Percentiles rank a stretch among this genome's conserved stretches.
These are phyloP conservation scores for Eurois occulta DNA, from an alignment of 2,888 invertebrate genomes.

Conservation along the genomic window DNA sequence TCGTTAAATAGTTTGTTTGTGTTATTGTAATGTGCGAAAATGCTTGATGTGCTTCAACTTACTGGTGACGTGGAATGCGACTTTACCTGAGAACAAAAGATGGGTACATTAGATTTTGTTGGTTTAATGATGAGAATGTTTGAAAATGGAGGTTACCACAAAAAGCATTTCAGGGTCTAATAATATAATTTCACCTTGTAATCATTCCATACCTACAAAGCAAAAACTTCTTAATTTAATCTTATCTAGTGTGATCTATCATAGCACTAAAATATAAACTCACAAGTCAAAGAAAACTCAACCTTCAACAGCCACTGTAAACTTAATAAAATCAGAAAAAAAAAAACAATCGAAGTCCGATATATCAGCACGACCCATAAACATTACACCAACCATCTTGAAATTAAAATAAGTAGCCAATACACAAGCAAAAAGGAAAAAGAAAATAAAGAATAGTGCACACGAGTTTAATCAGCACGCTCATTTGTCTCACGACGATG, in stretches of 20 bases:
- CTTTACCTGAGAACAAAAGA: slow-evolving; percentile 81
- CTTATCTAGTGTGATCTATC: not conserved
- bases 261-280: not conserved
- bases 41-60: slow-evolving; percentile 69
- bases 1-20: slow-evolving; percentile 84
- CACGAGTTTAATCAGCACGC: slow-evolving; percentile 84
- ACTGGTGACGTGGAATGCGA: slow-evolving; percentile 66
- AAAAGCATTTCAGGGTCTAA: not conserved
- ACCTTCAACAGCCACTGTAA: slow-evolving; percentile 1
- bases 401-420: slow-evolving; percentile 59
- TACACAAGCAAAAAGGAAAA: slow-evolving; percentile 60
- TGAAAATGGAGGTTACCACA: slow-evolving; percentile 6
- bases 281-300: not conserved
- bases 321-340: slow-evolving; percentile 22
- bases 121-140: slow-evolving; percentile 22
- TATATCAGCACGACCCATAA: slow-evolving; percentile 43
- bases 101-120: slow-evolving; percentile 43
- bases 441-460: slow-evolving; percentile 76
- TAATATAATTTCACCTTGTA: not conserved
- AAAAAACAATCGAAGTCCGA: slow-evolving; percentile 37
- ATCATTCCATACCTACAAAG: not conserved
- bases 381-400: slow-evolving; percentile 56
- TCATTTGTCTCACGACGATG: slow-evolving; percentile 83
- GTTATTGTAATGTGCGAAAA: slow-evolving; percentile 70
- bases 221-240: not conserved